Base-by-base conservation (phyloP, 2,888 invertebrate genomes). In the Leptarthrus brevirostris region DNA sequence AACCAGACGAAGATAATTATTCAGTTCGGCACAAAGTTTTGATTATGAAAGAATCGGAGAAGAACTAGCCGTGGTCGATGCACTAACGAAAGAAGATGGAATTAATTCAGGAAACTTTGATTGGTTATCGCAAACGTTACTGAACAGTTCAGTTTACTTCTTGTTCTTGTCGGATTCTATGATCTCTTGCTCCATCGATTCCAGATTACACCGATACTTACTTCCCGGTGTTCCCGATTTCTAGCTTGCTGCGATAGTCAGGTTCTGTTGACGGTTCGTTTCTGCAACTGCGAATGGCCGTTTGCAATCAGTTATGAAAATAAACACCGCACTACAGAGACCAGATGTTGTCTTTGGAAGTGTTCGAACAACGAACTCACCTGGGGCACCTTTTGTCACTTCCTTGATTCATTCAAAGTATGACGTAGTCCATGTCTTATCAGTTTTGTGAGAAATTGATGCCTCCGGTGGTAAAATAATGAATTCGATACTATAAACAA, bases 171-270 rank as follows among this genome's bases (percentile, higher is more conserved):
- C 52, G 22, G 3, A 3, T 47, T 26, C 22, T 3, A 2, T 44
- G 44, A 14, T 22, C 64, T 66, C 47, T 24, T 5, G 44, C 30
- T 66, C 18, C 8, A 12, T n/a, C 24, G 47, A 22, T 16, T 44
- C 44, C 20, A 47, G 64, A 44, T 47, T 8, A 66, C 44, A n/a
- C 47, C 24, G 44, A 47, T 44, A 44, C 3, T n/a, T n/a, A 47
- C 64, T 66, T 66, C 64, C 64, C 64, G 44, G 64, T n/a, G n/a
- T 66, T 44, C 64, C 26, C 24, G 64, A 24, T 47, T 52, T 58
- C 20, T 16, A 4, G 24, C 40, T 40, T 6, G 40, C 40, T 12
- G 40, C 47, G 47, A 47, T 44, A 18, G 36, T 26, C 54, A 16
- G 58, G 36, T 18, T 36, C 36, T 58, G 58, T 58, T 58, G 34